These are phyloP conservation scores for Tenebrio molitor DNA, from an alignment of 1,140 invertebrate genomes.

Conservation along the genomic window DNA sequence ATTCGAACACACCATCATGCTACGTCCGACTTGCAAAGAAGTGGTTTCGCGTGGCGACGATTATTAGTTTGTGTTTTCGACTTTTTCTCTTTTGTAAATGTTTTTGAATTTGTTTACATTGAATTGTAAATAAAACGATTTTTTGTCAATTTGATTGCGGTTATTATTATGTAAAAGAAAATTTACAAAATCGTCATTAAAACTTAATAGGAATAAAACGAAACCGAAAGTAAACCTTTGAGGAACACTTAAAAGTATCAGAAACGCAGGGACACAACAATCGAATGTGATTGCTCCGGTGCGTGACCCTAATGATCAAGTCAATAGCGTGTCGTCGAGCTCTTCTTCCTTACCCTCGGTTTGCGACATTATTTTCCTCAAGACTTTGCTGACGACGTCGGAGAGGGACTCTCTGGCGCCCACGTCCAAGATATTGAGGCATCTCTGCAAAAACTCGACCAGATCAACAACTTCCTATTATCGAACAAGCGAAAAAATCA, in stretches of 20 bases:
- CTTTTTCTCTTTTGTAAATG: conserved; percentile 19
- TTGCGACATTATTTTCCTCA: conserved; percentile 80
- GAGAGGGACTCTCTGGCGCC: conserved; percentile 89
- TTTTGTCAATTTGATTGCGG: conserved; percentile 1
- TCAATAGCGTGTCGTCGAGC: conserved; percentile 90
- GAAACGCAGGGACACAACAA: conserved; percentile 15
- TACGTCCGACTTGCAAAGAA: conserved; percentile 99
- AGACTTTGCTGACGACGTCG: conserved; percentile 89
- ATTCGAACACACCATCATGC: conserved; percentile 98
- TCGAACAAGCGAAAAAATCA: no score
- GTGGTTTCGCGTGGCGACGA: conserved; percentile 96
- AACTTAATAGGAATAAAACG: conserved; percentile 4
- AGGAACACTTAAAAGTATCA: conserved; percentile 1
- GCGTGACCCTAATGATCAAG: conserved; percentile 69
- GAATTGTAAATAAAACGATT: conserved; percentile 21
- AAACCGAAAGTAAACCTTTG: background rate
- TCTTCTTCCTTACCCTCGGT: conserved; percentile 89
- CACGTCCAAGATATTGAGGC: conserved; percentile 81
- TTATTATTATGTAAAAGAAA: conserved; percentile 23
- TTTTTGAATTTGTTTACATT: conserved; percentile 26
- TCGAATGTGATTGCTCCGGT: conserved; percentile 1
- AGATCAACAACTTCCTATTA: no score
- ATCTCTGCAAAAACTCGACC: conserved; percentile 82
- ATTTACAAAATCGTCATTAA: conserved; percentile 23
- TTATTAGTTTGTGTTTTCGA: conserved; percentile 75